Evolutionary conservation across 2,797 vertebrate species (phyloP), one percentile per base, ranked within the genome.

Genomic region (Esox masquinongy): DNA sequence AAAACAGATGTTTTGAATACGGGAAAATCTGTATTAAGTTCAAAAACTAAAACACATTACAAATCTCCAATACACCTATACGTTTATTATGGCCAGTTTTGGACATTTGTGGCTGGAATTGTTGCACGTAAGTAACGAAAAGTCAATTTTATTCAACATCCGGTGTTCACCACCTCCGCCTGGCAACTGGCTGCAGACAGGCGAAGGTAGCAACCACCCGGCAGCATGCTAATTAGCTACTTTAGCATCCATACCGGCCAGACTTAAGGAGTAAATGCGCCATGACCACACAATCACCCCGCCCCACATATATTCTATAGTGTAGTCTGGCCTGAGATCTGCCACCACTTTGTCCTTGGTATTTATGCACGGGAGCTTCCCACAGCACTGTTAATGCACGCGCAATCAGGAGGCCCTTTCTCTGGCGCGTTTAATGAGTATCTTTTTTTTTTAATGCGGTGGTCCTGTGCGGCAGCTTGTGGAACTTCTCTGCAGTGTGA

Each of bases 381-480:
- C 26, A 64, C 61, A 64, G 22, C 53, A 22, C 53, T 56, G 12
- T 22, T 22, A 56, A 56, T 9, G 53, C 53, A 56, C 7, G n/a
- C 8, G 8, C 17, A 19, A 7, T n/a, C 36, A 39, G 36, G 51
- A n/a, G 17, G 17, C 1, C 53, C 7, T 56, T 56, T 22, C 3
- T 56, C 53, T 56, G 19, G 19, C 53, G n/a, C 53, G 73, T 88
- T 88, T 87, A 88, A 88, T 75, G 84, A 87, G 82, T 85, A 88
- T 87, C 82, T 87, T 79, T 85, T 88, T 88, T 87, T 89, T 87
- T n/a, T n/a, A n/a, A 89, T 87, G 83, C 17, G 63, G 77, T 24
- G 78, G 78, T 73, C 74, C 72, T 49, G 29, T 61, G 49, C 79
- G 74, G 77, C 56, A 24, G 29, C 71, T 50, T 36, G 70, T 66